Evolutionary conservation across 2,888 invertebrate species (phyloP).

Genomic region (Anorthoa munda): DNA sequence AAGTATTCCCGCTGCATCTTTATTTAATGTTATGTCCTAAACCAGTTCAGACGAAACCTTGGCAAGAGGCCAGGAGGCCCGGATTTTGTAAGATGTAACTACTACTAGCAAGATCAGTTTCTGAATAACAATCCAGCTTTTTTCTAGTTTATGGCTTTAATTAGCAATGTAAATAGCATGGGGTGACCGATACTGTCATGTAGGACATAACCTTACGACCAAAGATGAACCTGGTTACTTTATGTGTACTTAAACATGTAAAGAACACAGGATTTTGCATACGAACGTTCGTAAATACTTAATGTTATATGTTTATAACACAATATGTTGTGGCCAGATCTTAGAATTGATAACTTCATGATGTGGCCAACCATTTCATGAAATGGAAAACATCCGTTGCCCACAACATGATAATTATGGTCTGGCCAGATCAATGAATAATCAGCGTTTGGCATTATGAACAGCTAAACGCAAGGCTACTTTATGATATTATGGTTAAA

Average conservation of each 20-base stretch:
- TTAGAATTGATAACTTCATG: no score
- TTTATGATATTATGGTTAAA: no score
- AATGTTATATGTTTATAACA: not conserved
- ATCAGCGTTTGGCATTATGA: no score
- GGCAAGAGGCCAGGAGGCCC: slow-evolving; percentile 8
- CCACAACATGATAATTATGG: no score
- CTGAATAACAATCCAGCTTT: not conserved
- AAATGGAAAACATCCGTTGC: no score
- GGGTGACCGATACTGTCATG: no score
- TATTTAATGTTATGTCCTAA: not conserved
- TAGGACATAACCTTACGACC: no score
- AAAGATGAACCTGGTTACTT: not conserved
- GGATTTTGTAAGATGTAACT: no score
- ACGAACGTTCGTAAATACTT: not conserved
- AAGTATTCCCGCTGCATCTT: slow-evolving; percentile 9
- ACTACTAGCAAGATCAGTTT: not conserved
- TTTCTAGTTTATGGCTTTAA: not conserved
- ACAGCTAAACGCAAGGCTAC: no score
- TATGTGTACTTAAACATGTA: not conserved
- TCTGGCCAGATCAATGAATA: no score
- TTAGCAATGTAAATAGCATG: not conserved
- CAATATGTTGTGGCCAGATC: no score
- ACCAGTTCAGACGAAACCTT: slow-evolving; percentile 14
- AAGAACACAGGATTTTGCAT: not conserved
- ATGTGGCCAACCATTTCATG: no score